These are phyloP conservation scores for Matsumurasca onukii DNA, from an alignment of 1,140 invertebrate genomes.

Conservation along the genomic window DNA sequence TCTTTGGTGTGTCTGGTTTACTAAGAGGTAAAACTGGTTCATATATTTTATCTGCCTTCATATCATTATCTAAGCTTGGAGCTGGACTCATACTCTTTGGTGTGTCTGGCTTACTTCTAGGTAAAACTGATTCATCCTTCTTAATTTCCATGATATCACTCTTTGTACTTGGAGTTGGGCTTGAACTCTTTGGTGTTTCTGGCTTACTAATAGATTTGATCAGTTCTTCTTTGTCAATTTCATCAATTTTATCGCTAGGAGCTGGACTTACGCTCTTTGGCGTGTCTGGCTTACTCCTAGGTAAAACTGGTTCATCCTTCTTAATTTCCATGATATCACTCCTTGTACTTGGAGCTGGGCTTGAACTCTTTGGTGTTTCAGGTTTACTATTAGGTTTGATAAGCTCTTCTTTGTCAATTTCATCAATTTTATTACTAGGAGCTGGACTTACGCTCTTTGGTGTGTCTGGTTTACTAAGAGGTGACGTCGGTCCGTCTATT, in stretches of 20 bases:
- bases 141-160: background rate
- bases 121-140: background rate
- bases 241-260: background rate
- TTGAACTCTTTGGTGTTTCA: no score
- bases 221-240: background rate
- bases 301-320: background rate
- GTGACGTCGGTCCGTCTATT: background rate
- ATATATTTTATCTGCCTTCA: background rate
- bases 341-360: background rate
- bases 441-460: constrained; percentile 2
- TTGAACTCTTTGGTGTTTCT: no score
- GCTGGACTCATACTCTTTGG: background rate
- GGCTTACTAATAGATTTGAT: no score
- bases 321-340: background rate
- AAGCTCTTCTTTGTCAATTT: background rate
- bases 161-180: background rate
- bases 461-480: background rate
- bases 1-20: background rate
- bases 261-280: constrained; percentile 2
- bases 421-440: background rate
- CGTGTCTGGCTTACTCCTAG: background rate
- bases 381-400: no score
- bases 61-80: background rate
- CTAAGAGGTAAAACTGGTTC: no score
- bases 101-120: background rate